Evolutionary conservation across 2,888 invertebrate species (phyloP).

Genomic region (Scrobipalpa atriplicella): DNA sequence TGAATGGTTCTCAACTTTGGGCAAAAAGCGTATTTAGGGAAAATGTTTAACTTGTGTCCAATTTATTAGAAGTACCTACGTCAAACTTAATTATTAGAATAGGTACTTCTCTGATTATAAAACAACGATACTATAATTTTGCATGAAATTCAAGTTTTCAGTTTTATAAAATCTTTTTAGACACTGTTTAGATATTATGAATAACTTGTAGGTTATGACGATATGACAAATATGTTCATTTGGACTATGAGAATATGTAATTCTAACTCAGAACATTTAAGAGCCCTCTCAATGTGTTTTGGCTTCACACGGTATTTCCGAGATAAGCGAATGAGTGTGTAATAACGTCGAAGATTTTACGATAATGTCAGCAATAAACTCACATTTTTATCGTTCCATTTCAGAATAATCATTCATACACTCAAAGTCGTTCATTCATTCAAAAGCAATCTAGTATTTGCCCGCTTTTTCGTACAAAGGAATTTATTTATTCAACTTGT

Average conservation of each 20-base stretch:
- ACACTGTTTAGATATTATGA: too few species aligned
- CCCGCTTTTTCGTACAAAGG: slow-evolving; percentile 7
- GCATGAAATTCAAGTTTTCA: too few species aligned
- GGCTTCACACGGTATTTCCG: slow-evolving; percentile 2
- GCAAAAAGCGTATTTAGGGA: slow-evolving; percentile 1
- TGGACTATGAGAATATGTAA: too few species aligned
- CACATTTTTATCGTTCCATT: neutral
- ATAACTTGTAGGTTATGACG: too few species aligned
- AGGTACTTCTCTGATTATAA: neutral
- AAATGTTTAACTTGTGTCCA: neutral
- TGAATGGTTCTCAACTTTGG: neutral
- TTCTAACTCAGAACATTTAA: neutral
- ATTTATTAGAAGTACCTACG: neutral
- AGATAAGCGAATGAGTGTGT: slow-evolving; percentile 4
- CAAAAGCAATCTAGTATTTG: neutral
- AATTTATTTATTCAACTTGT: neutral
- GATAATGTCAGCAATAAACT: neutral
- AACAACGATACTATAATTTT: neutral
- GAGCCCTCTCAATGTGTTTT: neutral
- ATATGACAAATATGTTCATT: too few species aligned
- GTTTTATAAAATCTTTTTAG: too few species aligned
- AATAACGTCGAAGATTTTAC: neutral
- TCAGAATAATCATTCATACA: neutral
- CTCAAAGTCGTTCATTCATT: neutral
- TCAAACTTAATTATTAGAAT: neutral